Conservation (phyloP, 2,888 invertebrate genomes). For the Lasioglossum pauxillum region DNA sequence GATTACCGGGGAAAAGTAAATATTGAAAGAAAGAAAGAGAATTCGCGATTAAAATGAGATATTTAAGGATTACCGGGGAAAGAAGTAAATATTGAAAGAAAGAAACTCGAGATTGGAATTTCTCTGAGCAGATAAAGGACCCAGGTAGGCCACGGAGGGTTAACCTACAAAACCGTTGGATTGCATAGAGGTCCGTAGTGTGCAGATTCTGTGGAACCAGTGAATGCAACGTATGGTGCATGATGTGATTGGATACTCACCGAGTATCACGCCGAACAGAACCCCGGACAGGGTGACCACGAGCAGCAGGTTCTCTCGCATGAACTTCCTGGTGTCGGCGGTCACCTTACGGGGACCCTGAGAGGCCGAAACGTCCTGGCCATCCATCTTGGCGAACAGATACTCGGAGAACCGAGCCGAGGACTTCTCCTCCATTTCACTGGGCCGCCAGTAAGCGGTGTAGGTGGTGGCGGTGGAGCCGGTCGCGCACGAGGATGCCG, state of each 20-base stretch:
- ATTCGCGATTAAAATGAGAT: too few relatives aligned
- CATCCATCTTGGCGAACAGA: slow-evolving; percentile 92
- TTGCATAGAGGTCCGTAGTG: background rate
- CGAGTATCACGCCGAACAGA: slow-evolving; percentile 89
- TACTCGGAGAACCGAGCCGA: slow-evolving; percentile 89
- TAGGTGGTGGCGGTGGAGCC: slow-evolving; percentile 63
- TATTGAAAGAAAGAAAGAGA: too few relatives aligned
- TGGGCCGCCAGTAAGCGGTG: slow-evolving; percentile 76
- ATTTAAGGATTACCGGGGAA: background rate
- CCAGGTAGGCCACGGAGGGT: background rate
- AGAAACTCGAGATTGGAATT: too few relatives aligned
- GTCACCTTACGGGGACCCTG: slow-evolving; percentile 89
- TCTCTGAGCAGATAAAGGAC: too few relatives aligned
- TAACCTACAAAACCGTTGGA: background rate
- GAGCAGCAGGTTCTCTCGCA: slow-evolving; percentile 91
- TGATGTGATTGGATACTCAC: slow-evolving; percentile 84
- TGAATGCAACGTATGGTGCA: background rate
- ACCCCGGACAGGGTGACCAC: slow-evolving; percentile 93
- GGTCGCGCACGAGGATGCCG: slow-evolving; percentile 66
- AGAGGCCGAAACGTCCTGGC: slow-evolving; percentile 84
- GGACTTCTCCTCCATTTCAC: slow-evolving; percentile 84
- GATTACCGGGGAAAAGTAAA: too few relatives aligned
- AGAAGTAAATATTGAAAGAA: background rate
- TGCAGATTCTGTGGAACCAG: background rate
- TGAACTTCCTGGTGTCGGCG: slow-evolving; percentile 88